Evolutionary conservation across 1,140 invertebrate species (phyloP), one percentile per base, ranked within the genome.

Genomic region (Drosophila serrata): DNA sequence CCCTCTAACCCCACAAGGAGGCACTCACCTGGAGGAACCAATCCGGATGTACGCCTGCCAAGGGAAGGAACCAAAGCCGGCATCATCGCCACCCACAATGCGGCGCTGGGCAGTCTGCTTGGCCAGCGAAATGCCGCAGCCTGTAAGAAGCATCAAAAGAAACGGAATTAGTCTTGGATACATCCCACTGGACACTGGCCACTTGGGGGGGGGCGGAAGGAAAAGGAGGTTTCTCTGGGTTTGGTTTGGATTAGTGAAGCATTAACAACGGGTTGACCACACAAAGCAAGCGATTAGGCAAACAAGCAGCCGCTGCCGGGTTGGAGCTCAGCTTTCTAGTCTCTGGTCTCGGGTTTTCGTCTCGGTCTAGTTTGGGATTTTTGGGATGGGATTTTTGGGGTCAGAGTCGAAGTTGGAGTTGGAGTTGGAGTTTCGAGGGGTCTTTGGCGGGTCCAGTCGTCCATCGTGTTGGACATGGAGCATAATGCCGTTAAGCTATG

Each of bases 31-130:
- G 75, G 95, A 95, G 63, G 97, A 96, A 90, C 97, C 96, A 60
- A 98, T 98, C 86, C 97, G 94, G 76, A 99, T 98, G 93, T 98
- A 98, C 1, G 98, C 98, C 95, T 98, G 97, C 98, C 98, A 99
- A 31, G 98, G 98, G 93, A 98, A 99, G 60, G 97, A 97, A 45
- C 97, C 98, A 93, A 98, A 98, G 37, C 97, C 97, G 0, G 97
- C 97, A 91, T 98, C 97, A 84, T 98, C 97, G 1, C 98, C 98
- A 7, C 98, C 98, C 43, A 99, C 98, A 70, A 99, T 98, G 81
- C 98, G 94, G 29, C 97, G 94, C 85, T 98, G 97, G 3, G 97
- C 97, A 67, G 96, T 96, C 91, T 96, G 96, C 87, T 97, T 97
- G 65, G 95, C 95, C 29, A 95, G 94, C 24, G 97, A 97, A 81